Evolutionary conservation across 2,113 vertebrate genomes (phyloP), one percentile per base, ranked within the genome.

Genomic region (Mus spicilegus): DNA sequence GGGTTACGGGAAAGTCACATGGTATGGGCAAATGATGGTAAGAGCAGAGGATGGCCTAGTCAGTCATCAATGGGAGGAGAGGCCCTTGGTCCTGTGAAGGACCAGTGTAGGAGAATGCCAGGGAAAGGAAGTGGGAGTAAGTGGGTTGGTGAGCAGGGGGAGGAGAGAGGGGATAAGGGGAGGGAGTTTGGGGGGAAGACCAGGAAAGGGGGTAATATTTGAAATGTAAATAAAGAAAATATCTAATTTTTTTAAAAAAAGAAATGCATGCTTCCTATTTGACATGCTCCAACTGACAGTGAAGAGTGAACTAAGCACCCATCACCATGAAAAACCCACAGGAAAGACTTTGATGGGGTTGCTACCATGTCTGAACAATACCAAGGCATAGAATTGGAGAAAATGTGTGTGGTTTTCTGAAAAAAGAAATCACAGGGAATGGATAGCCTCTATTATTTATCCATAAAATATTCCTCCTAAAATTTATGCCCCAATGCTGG

Each of bases 221-320:
- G 42, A 42, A 42, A 42, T 42, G 49, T 49, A 49, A 49, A 49
- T 49, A 49, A 49, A 49, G 49, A 49, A 49, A 49, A 49, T 49
- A 49, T 49, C 49, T 49, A 49, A 49, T 49, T 42, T 42, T 42
- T 42, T 42, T 42, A 42, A 42, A 49, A 49, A 49, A 49, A 49
- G 49, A 76, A 94, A 96, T 67, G 8, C 49, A 49, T 24, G n/a
- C 42, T 87, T 93, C 87, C 39, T 93, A 28, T 90, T 97, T 90
- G 67, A 95, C 1, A 70, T 65, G 36, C 69, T 93, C 17, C 87
- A 96, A 67, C 26, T 36, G 36, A 88, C 36, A 88, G 0, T 92
- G 70, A 65, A 84, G 69, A 86, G 42, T 91, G 93, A 75, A 63
- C 78, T 85, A 87, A 95, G 56, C 73, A 77, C 36, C 36, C 76